Evolutionary conservation across 2,113 vertebrate species (phyloP).

Genomic region (Tapirus terrestris): DNA sequence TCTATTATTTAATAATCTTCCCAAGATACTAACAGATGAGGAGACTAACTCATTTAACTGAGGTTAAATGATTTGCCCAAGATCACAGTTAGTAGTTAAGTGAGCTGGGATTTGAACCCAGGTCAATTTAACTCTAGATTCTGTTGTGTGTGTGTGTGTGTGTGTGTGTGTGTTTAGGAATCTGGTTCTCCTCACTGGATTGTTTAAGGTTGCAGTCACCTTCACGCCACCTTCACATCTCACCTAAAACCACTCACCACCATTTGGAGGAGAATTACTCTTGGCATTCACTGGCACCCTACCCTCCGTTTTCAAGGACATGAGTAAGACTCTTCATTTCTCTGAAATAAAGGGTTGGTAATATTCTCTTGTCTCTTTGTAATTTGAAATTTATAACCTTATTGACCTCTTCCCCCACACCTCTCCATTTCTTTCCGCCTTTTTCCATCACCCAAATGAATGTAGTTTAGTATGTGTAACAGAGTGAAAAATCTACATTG

Average conservation of each 20-base stretch:
- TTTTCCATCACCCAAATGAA: constrained; percentile 51
- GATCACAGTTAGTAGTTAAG: background rate
- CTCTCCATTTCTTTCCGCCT: constrained; percentile 56
- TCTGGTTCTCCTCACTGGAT: background rate
- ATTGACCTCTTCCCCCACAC: background rate
- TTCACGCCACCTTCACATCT: background rate
- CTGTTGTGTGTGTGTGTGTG: background rate
- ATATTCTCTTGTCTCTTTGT: constrained; percentile 53
- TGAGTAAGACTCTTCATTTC: constrained; percentile 28
- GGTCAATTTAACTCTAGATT: background rate
- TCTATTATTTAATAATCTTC: background rate
- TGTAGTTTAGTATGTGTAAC: constrained; percentile 70
- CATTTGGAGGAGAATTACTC: background rate
- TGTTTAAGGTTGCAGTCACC: background rate
- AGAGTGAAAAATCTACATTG: constrained; percentile 70
- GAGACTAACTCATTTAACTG: background rate
- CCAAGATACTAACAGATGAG: background rate
- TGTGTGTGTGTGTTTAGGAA: background rate
- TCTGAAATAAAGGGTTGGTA: constrained; percentile 12
- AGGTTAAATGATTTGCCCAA: background rate
- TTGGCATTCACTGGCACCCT: background rate
- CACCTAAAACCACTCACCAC: background rate
- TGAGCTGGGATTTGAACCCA: background rate
- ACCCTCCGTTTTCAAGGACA: constrained; percentile 29
- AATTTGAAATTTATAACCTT: constrained; percentile 65